phyloP scores from a whole-genome alignment of 2,113 vertebrate genomes.

The Corythornis madagascariensis region DNA sequence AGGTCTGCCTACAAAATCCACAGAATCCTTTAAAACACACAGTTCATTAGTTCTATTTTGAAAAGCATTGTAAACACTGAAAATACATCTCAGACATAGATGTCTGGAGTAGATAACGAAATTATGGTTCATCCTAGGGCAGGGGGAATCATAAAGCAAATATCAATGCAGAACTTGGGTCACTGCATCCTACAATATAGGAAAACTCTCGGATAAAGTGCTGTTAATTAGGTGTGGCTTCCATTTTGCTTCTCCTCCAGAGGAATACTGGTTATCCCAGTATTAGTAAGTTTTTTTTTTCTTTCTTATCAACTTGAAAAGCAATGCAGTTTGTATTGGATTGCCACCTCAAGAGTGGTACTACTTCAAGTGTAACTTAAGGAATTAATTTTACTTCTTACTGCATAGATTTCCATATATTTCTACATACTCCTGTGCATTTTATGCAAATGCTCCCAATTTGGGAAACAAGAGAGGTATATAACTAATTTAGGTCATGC shows the following conservation, averaged over 20 bases:
- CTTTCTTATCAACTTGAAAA: not conserved
- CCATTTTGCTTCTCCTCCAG: not conserved
- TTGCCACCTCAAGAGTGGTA: not conserved
- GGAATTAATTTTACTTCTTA: not conserved
- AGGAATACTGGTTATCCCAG: rapidly evolving
- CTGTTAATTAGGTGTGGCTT: not conserved
- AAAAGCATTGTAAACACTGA: slow-evolving; percentile 45
- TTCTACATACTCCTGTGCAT: rapidly evolving
- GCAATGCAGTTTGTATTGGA: not conserved
- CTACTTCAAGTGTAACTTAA: not conserved
- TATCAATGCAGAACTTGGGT: not conserved
- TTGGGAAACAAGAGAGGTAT: not conserved
- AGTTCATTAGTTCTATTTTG: slow-evolving; percentile 57
- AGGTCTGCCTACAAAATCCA: slow-evolving; percentile 4
- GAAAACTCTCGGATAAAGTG: not conserved
- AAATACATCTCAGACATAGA: slow-evolving; percentile 25
- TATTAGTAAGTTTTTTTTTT: not conserved
- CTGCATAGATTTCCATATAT: not conserved
- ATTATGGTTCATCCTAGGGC: not conserved
- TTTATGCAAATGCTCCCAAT: not conserved
- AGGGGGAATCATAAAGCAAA: not conserved
- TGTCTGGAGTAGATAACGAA: slow-evolving; percentile 49
- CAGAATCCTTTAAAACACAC: slow-evolving; percentile 34
- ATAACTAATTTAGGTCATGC: not conserved
- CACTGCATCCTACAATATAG: not conserved